Percentiles rank a stretch among this genome's conserved stretches.
Evolutionary conservation across 1,140 invertebrate species (phyloP).

Genomic region (Condylostylus longicornis): DNA sequence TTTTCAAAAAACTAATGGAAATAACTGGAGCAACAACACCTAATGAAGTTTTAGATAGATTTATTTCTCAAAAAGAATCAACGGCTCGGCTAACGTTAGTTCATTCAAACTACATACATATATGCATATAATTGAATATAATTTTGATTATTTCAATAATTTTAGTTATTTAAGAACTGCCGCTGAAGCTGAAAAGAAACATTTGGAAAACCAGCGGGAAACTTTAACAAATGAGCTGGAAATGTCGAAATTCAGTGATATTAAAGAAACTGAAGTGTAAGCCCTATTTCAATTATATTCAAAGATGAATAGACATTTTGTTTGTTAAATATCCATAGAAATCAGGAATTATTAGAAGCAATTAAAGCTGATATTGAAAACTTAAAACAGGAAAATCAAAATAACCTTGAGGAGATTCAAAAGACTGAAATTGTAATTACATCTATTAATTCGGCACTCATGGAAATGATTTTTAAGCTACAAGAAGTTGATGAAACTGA

Average conservation of each 20-base stretch:
- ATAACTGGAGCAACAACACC: constrained; percentile 58
- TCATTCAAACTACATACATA: too few species aligned
- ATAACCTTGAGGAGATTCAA: constrained; percentile 29
- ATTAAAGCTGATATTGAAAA: constrained; percentile 42
- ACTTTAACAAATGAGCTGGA: constrained; percentile 52
- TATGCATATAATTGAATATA: too few species aligned
- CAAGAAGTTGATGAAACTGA: constrained; percentile 30
- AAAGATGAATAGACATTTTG: background rate
- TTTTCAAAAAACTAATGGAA: constrained; percentile 54
- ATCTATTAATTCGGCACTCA: constrained; percentile 34
- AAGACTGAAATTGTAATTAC: constrained; percentile 35
- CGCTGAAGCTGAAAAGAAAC: constrained; percentile 55
- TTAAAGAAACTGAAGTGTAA: constrained; percentile 63
- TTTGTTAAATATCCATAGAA: constrained; percentile 32
- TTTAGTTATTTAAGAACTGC: constrained; percentile 45
- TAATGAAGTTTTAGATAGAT: constrained; percentile 55
- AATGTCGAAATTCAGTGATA: constrained; percentile 59
- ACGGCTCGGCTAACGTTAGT: constrained; percentile 46
- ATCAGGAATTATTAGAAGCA: constrained; percentile 46
- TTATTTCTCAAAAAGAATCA: constrained; percentile 53
- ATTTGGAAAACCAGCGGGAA: constrained; percentile 50
- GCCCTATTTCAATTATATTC: constrained; percentile 13
- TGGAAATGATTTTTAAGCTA: constrained; percentile 30
- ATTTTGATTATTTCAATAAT: too few species aligned
- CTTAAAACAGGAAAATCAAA: constrained; percentile 33